Base-by-base conservation (phyloP, 1,140 invertebrate genomes). In the Euwallacea similis region DNA sequence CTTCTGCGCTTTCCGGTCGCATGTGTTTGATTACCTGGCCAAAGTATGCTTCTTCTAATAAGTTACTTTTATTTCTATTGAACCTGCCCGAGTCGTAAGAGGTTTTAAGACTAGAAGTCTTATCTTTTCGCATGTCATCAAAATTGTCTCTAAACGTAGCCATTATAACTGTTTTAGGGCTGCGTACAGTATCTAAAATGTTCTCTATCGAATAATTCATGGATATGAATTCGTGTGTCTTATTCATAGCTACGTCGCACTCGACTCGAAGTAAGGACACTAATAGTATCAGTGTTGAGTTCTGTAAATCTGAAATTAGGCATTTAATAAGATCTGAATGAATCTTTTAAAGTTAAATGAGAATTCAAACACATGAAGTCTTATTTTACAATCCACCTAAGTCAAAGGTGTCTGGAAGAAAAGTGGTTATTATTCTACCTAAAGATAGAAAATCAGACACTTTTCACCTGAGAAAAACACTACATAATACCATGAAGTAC, bases 301-400 rank as follows among this genome's bases (percentile, higher is more conserved):
- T 75, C 76, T 81, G 80, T 59, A 81, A 64, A 70, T 77, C 79
- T 79, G 67, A 47, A 76, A 76, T 56, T 56, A 15, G 1, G 13
- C 16, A 56, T 15, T 56, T 16, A 56, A 56, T 56, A 13, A 15
- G 54, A 15, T 56, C 21, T 33, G 21, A 33, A 2, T 33, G 1
- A 33, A 33, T 33, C 21, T 33, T 33, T 33, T 33, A 33, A 33
- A 2, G 21, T 33, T 33, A 33, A 33, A 33, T 4, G 21, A 33
- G 21, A 33, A 33, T 33, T 33, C 21, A 2, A 4, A 33, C 21
- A 33, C 21, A 4, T 4, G 21, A 33, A 4, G 4, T 33, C 21
- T 33, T 4, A 4, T 33, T 33, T 33, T 1, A 33, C 21, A 33
- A 33, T 33, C 21, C 1, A 33, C 1, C 4, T 33, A 33, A 33